Percentiles rank a stretch among this genome's conserved stretches.
Conservation (phyloP, 2,888 invertebrate genomes). For the Palloptera scutellata region DNA sequence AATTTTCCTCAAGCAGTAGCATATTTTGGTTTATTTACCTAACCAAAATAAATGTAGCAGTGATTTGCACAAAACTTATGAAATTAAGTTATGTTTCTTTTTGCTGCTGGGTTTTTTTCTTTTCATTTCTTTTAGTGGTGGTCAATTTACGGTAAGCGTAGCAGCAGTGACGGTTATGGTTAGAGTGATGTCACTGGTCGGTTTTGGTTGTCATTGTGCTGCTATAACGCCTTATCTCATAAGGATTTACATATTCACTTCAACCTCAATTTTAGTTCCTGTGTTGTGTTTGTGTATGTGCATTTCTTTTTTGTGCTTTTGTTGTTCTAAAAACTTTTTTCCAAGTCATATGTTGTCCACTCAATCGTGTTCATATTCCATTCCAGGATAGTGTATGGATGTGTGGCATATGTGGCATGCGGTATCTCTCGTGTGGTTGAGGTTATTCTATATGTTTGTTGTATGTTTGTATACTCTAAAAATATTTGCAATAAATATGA, state of each 20-base stretch:
- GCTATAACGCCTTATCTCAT: constrained; percentile 60
- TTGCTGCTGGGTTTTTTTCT: constrained; percentile 13
- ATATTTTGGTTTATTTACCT: background rate
- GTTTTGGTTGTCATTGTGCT: constrained; percentile 58
- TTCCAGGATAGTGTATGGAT: background rate
- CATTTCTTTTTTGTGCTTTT: constrained; percentile 14
- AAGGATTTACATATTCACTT: constrained; percentile 56
- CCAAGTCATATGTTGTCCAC: constrained; percentile 23
- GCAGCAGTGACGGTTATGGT: constrained; percentile 32
- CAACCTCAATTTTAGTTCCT: constrained; percentile 31
- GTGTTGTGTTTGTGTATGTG: too few species aligned
- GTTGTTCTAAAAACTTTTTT: background rate
- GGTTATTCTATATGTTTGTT: background rate
- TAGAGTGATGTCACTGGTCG: background rate
- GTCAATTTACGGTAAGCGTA: constrained; percentile 15
- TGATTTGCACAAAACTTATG: constrained; percentile 57
- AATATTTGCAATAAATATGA: constrained; percentile 32
- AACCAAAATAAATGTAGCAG: background rate
- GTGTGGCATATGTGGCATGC: too few species aligned
- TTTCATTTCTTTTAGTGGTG: constrained; percentile 20
- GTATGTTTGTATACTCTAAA: background rate
- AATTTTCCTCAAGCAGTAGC: constrained; percentile 26
- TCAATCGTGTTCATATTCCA: constrained; percentile 16
- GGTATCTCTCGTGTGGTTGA: background rate
- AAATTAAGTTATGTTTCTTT: constrained; percentile 44